These are phyloP conservation scores for Oreochromis tanganicae DNA, from an alignment of 2,113 vertebrate genomes.

Conservation along the genomic window DNA sequence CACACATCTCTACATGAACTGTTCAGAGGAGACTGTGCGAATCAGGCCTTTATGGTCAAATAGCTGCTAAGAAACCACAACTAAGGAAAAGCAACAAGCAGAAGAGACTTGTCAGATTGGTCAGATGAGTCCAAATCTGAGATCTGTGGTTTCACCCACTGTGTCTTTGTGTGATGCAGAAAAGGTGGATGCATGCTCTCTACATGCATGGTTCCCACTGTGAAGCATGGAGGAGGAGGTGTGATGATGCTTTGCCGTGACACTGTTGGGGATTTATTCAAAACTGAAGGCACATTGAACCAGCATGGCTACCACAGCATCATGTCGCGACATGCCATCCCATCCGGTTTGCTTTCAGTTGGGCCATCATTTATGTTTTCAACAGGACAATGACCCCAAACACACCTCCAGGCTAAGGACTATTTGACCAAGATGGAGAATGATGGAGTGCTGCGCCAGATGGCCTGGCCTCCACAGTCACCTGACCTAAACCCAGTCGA, in stretches of 20 bases:
- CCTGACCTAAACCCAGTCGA: background rate
- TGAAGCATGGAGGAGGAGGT: background rate
- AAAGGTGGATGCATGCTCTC: background rate
- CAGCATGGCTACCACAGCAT: background rate
- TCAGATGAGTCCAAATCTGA: background rate
- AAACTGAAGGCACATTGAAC: background rate
- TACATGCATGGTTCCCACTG: background rate
- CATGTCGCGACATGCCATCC: fast-evolving
- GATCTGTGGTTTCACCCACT: background rate
- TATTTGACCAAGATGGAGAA: background rate
- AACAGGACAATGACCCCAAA: background rate
- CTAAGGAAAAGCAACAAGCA: background rate
- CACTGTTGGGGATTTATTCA: background rate
- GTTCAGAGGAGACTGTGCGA: background rate
- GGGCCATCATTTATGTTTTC: background rate
- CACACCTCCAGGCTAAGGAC: background rate
- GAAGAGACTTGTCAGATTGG: background rate
- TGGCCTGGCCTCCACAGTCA: fast-evolving
- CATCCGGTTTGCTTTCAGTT: background rate
- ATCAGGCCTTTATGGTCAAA: background rate
- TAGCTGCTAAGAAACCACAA: background rate
- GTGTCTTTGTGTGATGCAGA: background rate
- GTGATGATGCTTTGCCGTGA: background rate
- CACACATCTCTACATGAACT: background rate
- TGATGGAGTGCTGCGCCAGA: background rate